Evolutionary conservation across 2,113 vertebrate species (phyloP).

Genomic region (Cacatua alba): DNA sequence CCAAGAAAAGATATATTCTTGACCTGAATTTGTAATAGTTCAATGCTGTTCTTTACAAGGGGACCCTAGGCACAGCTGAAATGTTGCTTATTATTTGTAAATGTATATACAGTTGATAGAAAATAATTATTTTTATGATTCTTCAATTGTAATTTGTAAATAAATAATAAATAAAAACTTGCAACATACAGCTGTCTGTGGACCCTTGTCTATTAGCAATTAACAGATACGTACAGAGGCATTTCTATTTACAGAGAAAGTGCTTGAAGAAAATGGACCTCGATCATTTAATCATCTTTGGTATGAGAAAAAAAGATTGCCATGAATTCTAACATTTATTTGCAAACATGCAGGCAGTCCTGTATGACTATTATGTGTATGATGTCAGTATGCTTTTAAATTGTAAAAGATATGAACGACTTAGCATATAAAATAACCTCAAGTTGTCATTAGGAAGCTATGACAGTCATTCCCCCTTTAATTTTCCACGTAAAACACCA

Average conservation of each 20-base stretch:
- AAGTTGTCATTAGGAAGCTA: slow-evolving; percentile 28
- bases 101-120: not conserved
- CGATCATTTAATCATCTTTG: not conserved
- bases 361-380: not conserved
- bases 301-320: not conserved
- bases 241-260: not conserved
- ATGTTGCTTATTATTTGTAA: not conserved
- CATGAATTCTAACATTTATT: slow-evolving; percentile 11
- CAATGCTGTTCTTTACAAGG: not conserved
- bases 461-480: slow-evolving; percentile 11
- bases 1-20: not conserved
- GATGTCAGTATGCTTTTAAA: slow-evolving; percentile 33
- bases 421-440: slow-evolving; percentile 31
- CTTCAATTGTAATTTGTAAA: not conserved
- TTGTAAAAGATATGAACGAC: slow-evolving; percentile 7
- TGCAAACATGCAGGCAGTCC: not conserved
- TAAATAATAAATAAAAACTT: not conserved
- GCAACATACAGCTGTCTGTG: not conserved
- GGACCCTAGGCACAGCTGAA: not conserved
- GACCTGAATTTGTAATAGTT: not conserved
- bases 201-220: not conserved
- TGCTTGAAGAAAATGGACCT: not conserved
- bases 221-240: not conserved
- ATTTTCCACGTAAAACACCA: slow-evolving; percentile 33
- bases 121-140: not conserved